These are phyloP conservation scores for Drosophila buzzatii DNA, from an alignment of 2,888 invertebrate species.

Conservation along the genomic window DNA sequence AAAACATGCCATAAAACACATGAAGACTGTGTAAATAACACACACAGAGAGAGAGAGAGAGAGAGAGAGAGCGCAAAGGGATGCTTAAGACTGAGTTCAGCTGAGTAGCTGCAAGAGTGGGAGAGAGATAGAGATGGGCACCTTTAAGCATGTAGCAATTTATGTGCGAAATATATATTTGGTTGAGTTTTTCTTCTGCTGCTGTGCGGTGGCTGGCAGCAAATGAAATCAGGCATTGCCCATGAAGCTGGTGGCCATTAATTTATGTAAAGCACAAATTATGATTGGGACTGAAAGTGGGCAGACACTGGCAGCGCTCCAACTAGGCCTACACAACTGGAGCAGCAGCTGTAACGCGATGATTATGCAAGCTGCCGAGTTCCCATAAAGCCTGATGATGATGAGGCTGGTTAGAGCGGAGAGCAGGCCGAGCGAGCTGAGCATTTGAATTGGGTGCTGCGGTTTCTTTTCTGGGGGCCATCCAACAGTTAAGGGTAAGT, in stretches of 20 bases:
- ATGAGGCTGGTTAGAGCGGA: slow-evolving; percentile 37
- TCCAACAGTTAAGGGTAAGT: slow-evolving; percentile 73
- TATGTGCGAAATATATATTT: slow-evolving; percentile 71
- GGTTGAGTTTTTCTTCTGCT: slow-evolving; percentile 18
- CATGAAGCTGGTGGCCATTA: slow-evolving; percentile 71
- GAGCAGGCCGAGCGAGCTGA: slow-evolving; percentile 4
- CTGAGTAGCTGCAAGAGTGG: not conserved
- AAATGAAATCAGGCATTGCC: slow-evolving; percentile 67
- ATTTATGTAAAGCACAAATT: slow-evolving; percentile 83
- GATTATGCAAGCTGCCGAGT: slow-evolving; percentile 62
- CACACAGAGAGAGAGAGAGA: slow-evolving; percentile 32
- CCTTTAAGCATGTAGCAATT: slow-evolving; percentile 64
- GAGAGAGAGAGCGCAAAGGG: slow-evolving; percentile 19
- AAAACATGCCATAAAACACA: slow-evolving; percentile 79
- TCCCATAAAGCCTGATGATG: slow-evolving; percentile 47
- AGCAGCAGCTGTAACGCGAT: slow-evolving; percentile 68
- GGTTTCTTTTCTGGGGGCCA: slow-evolving; percentile 20
- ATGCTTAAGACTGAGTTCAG: slow-evolving; percentile 2
- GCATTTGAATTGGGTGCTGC: slow-evolving; percentile 47
- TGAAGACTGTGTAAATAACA: slow-evolving; percentile 77
- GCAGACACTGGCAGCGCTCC: slow-evolving; percentile 55
- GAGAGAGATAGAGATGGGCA: slow-evolving; percentile 27
- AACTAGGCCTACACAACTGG: slow-evolving; percentile 73
- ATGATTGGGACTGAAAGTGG: slow-evolving; percentile 66
- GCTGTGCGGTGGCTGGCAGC: slow-evolving; percentile 9